Conservation (phyloP, 2,888 invertebrate species). For the Hyposoter didymator region DNA sequence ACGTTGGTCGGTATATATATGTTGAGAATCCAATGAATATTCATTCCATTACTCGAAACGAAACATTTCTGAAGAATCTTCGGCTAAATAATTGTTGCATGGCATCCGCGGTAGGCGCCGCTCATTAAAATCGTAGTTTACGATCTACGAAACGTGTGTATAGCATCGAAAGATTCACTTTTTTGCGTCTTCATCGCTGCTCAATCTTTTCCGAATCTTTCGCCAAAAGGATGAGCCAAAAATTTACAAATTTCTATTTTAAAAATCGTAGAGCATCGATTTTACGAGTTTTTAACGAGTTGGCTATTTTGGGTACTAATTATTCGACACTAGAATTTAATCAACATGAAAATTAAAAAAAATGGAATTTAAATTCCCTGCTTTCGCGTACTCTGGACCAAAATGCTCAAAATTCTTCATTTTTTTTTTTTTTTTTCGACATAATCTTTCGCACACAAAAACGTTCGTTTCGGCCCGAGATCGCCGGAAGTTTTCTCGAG, state of each 20-base stretch:
- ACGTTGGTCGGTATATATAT: background rate
- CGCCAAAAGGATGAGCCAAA: background rate
- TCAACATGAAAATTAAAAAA: background rate
- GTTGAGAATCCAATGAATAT: slow-evolving; percentile 52
- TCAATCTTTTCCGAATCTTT: slow-evolving; percentile 18
- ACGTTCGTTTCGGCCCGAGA: too few relatives aligned
- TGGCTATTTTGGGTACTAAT: background rate
- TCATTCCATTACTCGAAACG: slow-evolving; percentile 49
- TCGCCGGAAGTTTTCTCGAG: too few relatives aligned
- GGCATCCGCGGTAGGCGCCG: slow-evolving; percentile 29
- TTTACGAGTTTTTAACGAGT: slow-evolving; percentile 15
- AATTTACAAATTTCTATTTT: background rate
- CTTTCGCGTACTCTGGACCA: background rate
- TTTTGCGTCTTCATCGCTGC: background rate
- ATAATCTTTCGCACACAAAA: too few relatives aligned
- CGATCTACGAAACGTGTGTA: slow-evolving; percentile 2
- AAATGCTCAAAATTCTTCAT: too few relatives aligned
- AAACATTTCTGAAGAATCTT: slow-evolving; percentile 20
- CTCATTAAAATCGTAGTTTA: slow-evolving; percentile 34
- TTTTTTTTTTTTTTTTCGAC: too few relatives aligned
- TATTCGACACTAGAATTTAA: background rate
- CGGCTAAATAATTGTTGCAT: slow-evolving; percentile 16
- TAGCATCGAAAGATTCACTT: slow-evolving; percentile 6
- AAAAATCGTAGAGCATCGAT: background rate
- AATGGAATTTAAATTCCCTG: background rate